A percentile compares a stretch with the other conserved stretches of the same genome.
These are phyloP conservation scores for Drosophila miranda DNA, from an alignment of 1,140 invertebrate genomes.

Conservation along the genomic window DNA sequence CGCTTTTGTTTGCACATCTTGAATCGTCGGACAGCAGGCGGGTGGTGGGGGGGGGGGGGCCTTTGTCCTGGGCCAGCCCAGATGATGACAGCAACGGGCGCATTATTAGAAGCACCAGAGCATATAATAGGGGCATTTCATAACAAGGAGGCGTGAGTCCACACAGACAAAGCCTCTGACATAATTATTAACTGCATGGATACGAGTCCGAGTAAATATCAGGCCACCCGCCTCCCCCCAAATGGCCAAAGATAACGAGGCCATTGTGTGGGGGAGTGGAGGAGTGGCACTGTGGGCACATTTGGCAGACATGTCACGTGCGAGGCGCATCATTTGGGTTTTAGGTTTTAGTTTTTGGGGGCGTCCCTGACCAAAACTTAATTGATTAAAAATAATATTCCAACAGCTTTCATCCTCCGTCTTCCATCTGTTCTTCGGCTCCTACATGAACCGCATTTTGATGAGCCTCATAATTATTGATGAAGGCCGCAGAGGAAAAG, in stretches of 20 bases:
- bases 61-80: constrained; percentile 55
- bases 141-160: constrained; percentile 72
- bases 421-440: background rate
- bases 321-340: constrained; percentile 56
- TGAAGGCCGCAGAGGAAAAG: constrained; percentile 14
- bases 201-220: constrained; percentile 64
- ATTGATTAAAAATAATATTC: constrained; percentile 79
- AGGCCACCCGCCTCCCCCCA: constrained; percentile 63
- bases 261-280: constrained; percentile 44
- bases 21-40: constrained; percentile 26
- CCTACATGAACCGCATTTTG: constrained; percentile 43
- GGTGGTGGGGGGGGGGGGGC: background rate
- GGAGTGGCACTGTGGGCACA: constrained; percentile 12
- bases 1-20: constrained; percentile 78
- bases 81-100: constrained; percentile 69
- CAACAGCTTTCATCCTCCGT: constrained; percentile 12
- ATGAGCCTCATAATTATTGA: constrained; percentile 56
- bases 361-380: constrained; percentile 62
- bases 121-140: constrained; percentile 79
- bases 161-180: constrained; percentile 54
- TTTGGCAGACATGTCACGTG: constrained; percentile 72
- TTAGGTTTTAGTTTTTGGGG: constrained; percentile 57
- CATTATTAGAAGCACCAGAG: constrained; percentile 78
- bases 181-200: constrained; percentile 78
- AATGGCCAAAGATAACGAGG: constrained; percentile 72